These are phyloP conservation scores for Synergus gifuensis DNA, from an alignment of 2,888 invertebrate species.

Conservation along the genomic window DNA sequence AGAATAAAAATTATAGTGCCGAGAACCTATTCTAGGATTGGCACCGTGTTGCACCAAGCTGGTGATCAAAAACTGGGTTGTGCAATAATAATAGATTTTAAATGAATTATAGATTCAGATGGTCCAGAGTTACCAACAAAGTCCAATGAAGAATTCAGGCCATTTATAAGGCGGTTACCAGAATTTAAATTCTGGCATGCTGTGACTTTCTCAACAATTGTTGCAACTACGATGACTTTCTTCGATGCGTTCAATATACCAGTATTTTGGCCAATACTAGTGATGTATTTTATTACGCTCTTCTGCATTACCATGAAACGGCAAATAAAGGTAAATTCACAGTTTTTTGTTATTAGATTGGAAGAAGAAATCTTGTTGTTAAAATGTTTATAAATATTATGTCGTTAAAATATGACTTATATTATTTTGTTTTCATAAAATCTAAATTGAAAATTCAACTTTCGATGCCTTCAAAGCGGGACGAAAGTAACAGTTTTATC, in stretches of 20 bases:
- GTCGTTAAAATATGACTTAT: too few relatives aligned
- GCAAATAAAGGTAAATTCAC: conserved; percentile 93
- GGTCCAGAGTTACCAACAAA: conserved; percentile 97
- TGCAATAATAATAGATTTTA: conserved; percentile 1
- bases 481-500: too few relatives aligned
- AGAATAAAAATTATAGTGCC: too few relatives aligned
- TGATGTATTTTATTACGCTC: conserved; percentile 99
- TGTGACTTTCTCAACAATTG: conserved; percentile 94
- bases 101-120: conserved; percentile 81
- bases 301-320: conserved; percentile 99
- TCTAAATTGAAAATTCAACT: too few relatives aligned
- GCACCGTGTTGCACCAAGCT: too few relatives aligned
- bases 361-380: too few relatives aligned
- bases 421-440: too few relatives aligned
- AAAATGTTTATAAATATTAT: too few relatives aligned
- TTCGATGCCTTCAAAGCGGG: too few relatives aligned
- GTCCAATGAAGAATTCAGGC: conserved; percentile 98
- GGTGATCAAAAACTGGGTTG: too few relatives aligned
- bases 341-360: neutral
- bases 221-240: conserved; percentile 95
- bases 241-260: conserved; percentile 99
- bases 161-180: conserved; percentile 96
- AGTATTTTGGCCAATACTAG: conserved; percentile 99
- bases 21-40: too few relatives aligned
- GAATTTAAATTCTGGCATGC: conserved; percentile 99